A percentile compares a stretch with the other conserved stretches of the same genome.
Conservation (phyloP, 2,888 invertebrate species). For the Bibio marci region DNA sequence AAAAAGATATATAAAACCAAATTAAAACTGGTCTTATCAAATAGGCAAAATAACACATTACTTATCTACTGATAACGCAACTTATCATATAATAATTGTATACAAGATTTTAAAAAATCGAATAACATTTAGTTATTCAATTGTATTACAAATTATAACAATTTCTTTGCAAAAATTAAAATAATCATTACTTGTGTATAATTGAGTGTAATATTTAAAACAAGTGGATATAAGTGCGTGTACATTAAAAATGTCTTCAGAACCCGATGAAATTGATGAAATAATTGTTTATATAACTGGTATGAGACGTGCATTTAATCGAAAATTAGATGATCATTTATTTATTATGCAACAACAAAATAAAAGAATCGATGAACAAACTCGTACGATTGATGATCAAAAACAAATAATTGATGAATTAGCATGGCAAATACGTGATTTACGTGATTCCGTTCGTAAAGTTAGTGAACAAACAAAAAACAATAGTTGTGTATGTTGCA, state of each 20-base stretch:
- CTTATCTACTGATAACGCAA: no score
- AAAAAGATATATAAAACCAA: no score
- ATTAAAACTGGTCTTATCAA: no score
- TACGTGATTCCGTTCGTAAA: conserved; percentile 5
- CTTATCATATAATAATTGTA: no score
- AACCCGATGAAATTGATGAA: conserved; percentile 5
- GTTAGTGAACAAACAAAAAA: conserved; percentile 1
- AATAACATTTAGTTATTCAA: no score
- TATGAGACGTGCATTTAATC: conserved; percentile 3
- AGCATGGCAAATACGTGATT: conserved; percentile 7
- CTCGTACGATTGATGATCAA: conserved; percentile 4
- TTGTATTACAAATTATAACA: no score
- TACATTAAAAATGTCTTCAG: neutral
- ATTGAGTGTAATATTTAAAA: no score
- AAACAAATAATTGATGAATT: conserved; percentile 6
- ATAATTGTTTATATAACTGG: conserved; percentile 4
- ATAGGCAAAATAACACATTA: no score
- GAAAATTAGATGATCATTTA: conserved; percentile 4
- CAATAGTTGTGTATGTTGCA: conserved; percentile 1
- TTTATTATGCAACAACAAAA: conserved; percentile 5
- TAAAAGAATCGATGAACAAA: conserved; percentile 5
- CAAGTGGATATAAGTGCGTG: no score
- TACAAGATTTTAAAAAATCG: no score
- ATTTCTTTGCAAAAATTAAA: no score
- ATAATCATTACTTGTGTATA: no score